Conservation (phyloP, 2,797 vertebrate species). For the Xenops minutus region DNA sequence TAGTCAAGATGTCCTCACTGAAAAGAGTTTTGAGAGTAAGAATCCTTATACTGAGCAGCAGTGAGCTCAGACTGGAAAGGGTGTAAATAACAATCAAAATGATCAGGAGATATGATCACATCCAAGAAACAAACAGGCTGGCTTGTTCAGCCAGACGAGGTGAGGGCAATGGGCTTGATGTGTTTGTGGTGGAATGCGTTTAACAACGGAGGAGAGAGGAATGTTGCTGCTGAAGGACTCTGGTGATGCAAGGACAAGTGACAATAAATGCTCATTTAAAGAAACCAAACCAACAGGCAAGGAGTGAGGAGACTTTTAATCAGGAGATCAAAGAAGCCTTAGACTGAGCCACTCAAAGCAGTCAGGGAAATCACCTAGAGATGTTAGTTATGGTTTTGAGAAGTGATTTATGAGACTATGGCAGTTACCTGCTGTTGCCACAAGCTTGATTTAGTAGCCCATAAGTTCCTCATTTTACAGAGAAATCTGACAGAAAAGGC, state of each 20-base stretch:
- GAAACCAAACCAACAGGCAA: background rate
- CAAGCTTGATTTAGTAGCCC: background rate
- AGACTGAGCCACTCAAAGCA: background rate
- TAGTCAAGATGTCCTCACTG: background rate
- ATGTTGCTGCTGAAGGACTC: background rate
- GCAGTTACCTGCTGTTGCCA: conserved; percentile 8
- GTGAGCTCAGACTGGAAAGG: background rate
- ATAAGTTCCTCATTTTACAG: background rate
- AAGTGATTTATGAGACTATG: background rate
- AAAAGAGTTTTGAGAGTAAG: background rate
- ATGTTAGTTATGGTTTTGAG: background rate
- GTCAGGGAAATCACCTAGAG: background rate
- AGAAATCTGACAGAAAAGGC: background rate
- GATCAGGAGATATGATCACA: background rate
- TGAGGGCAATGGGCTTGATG: background rate
- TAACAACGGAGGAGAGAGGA: background rate
- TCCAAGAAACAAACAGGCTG: background rate
- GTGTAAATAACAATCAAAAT: background rate
- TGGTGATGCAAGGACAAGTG: background rate
- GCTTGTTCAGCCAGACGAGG: background rate
- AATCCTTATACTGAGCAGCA: background rate
- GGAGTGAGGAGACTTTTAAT: background rate
- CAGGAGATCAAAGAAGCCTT: background rate
- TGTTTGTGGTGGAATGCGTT: background rate
- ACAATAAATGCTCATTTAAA: background rate